Evolutionary conservation across 2,888 invertebrate species (phyloP).

Genomic region (Spodoptera picta): DNA sequence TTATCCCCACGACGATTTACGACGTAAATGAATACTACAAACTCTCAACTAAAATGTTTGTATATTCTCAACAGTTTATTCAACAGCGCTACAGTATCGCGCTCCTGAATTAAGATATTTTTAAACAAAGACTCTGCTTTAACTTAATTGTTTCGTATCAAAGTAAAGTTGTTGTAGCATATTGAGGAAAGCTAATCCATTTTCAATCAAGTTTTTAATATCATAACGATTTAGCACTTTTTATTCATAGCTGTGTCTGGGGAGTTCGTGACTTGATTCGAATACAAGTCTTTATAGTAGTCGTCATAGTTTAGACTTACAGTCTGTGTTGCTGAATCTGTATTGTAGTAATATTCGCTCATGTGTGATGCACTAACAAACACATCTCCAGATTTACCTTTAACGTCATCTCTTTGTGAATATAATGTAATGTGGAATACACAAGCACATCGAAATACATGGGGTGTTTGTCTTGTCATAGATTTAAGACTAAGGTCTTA

Average conservation of each 20-base stretch:
- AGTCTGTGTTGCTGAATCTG: too few species aligned
- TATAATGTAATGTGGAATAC: too few species aligned
- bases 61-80: conserved; percentile 11
- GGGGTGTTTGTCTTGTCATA: too few species aligned
- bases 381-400: too few species aligned
- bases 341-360: too few species aligned
- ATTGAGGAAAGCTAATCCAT: conserved; percentile 1
- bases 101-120: conserved; percentile 3
- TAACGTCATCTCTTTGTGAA: too few species aligned
- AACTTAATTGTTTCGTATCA: conserved; percentile 14
- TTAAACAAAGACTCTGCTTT: conserved; percentile 3
- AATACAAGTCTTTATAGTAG: too few species aligned
- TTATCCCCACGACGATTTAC: conserved; percentile 38
- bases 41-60: not conserved
- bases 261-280: not conserved
- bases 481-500: too few species aligned
- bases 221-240: conserved; percentile 3
- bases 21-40: conserved; percentile 35
- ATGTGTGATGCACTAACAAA: too few species aligned
- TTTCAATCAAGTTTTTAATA: conserved; percentile 12
- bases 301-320: too few species aligned
- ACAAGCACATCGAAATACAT: too few species aligned
- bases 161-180: not conserved
- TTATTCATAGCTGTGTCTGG: not conserved
- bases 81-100: not conserved